Conservation (phyloP, 2,888 invertebrate genomes). For the Sarcophaga subvicina region DNA sequence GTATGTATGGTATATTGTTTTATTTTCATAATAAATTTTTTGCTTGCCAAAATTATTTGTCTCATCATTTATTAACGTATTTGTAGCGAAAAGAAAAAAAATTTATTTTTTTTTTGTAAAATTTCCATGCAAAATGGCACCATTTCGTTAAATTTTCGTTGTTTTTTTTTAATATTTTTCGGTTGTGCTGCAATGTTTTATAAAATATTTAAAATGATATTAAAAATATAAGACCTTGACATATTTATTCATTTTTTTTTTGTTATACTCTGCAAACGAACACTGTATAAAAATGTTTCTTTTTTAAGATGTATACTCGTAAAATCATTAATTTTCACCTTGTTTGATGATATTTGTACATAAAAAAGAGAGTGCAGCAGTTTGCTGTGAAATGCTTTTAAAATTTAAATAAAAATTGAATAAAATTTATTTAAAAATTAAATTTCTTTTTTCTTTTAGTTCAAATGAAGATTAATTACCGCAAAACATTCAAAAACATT, state of each 20-base stretch:
- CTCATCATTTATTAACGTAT: neutral
- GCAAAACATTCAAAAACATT: neutral
- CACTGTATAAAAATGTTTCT: constrained; percentile 44
- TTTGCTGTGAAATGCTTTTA: constrained; percentile 4
- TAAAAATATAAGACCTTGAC: constrained; percentile 61
- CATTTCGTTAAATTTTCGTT: no score
- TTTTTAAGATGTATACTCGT: constrained; percentile 51
- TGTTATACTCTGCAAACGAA: neutral
- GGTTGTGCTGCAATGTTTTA: neutral
- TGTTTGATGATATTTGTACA: constrained; percentile 57
- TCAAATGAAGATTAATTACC: constrained; percentile 62
- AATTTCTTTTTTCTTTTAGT: constrained; percentile 24
- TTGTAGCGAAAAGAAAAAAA: neutral
- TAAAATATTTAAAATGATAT: no score
- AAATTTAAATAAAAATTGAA: constrained; percentile 10
- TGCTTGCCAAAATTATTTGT: constrained; percentile 28
- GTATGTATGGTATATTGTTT: constrained; percentile 17
- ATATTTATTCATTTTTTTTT: constrained; percentile 53
- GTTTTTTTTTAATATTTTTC: no score
- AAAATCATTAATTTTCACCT: constrained; percentile 71
- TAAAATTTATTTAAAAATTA: constrained; percentile 29
- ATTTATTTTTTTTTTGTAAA: constrained; percentile 34
- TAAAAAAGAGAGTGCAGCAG: no score
- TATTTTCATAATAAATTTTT: constrained; percentile 33
- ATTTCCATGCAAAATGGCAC: constrained; percentile 57